Evolutionary conservation across 1,140 invertebrate species (phyloP).

Genomic region (Drosophila biarmipes): DNA sequence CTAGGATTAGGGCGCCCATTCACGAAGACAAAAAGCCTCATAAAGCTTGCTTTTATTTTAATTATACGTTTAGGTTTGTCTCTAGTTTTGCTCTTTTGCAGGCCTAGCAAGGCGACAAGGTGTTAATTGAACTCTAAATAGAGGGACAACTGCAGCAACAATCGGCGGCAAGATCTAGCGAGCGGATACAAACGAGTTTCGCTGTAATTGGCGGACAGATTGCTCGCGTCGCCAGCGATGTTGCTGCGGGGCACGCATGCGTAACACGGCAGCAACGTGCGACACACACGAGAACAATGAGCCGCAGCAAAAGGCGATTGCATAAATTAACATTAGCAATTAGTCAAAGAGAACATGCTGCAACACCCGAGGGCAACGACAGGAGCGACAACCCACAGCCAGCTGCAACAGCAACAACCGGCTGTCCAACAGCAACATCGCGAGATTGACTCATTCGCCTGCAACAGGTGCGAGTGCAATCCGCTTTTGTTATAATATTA

Average conservation of each 20-base stretch:
- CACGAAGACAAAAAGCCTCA: constrained; percentile 1
- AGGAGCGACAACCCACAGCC: neutral
- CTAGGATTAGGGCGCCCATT: neutral
- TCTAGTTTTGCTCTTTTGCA: constrained; percentile 7
- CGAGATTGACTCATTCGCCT: constrained; percentile 50
- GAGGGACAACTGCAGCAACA: constrained; percentile 57
- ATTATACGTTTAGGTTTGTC: constrained; percentile 38
- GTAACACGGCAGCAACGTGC: constrained; percentile 66
- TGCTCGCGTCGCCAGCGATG: constrained; percentile 47
- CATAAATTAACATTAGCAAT: constrained; percentile 71
- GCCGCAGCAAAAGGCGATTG: constrained; percentile 45
- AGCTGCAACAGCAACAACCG: neutral
- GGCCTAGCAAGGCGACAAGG: constrained; percentile 60
- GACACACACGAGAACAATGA: constrained; percentile 44
- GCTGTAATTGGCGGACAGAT: constrained; percentile 41
- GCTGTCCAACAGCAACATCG: neutral
- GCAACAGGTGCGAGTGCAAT: constrained; percentile 57
- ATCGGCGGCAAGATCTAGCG: constrained; percentile 49
- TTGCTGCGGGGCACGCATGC: constrained; percentile 64
- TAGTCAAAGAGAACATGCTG: constrained; percentile 51
- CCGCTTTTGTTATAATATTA: constrained; percentile 32
- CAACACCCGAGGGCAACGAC: constrained; percentile 32
- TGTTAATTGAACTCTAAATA: constrained; percentile 76
- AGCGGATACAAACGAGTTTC: constrained; percentile 43
- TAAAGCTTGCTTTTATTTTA: constrained; percentile 11